Percentiles rank a stretch among this genome's conserved stretches.
These are phyloP conservation scores for Lepidurus arcticus DNA, from an alignment of 1,140 invertebrate species.

Conservation along the genomic window DNA sequence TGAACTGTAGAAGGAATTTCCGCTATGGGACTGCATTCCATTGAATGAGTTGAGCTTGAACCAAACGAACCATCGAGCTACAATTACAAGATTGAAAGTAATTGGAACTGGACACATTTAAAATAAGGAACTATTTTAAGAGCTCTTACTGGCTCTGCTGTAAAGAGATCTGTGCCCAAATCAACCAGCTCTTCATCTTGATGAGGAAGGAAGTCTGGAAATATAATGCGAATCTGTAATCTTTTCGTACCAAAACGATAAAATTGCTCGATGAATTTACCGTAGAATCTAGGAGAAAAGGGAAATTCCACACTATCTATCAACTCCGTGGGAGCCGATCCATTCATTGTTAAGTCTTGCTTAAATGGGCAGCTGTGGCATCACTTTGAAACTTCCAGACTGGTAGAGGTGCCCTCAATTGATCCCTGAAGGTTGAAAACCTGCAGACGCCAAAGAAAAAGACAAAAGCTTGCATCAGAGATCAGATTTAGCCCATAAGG, in stretches of 20 bases:
- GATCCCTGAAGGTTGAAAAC: background rate
- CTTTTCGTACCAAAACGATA: background rate
- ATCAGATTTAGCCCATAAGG: background rate
- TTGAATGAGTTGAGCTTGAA: background rate
- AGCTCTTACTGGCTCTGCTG: background rate
- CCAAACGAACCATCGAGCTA: background rate
- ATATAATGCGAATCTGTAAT: background rate
- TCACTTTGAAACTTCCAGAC: background rate
- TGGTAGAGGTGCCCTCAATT: background rate
- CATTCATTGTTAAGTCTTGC: background rate
- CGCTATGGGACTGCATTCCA: background rate
- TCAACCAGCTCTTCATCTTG: constrained; percentile 30
- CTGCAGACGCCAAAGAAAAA: background rate
- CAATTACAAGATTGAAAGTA: background rate
- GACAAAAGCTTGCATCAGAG: background rate
- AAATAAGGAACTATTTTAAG: background rate
- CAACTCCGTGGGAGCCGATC: background rate
- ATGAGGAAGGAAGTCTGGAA: constrained; percentile 28
- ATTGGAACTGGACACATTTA: background rate
- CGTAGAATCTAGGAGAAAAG: background rate
- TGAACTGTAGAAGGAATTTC: background rate
- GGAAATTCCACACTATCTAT: background rate
- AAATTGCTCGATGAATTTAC: background rate
- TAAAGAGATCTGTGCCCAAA: constrained; percentile 31
- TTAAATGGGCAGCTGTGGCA: background rate